Conservation (phyloP, 2,888 invertebrate genomes). For the Ophion obscuratus region DNA sequence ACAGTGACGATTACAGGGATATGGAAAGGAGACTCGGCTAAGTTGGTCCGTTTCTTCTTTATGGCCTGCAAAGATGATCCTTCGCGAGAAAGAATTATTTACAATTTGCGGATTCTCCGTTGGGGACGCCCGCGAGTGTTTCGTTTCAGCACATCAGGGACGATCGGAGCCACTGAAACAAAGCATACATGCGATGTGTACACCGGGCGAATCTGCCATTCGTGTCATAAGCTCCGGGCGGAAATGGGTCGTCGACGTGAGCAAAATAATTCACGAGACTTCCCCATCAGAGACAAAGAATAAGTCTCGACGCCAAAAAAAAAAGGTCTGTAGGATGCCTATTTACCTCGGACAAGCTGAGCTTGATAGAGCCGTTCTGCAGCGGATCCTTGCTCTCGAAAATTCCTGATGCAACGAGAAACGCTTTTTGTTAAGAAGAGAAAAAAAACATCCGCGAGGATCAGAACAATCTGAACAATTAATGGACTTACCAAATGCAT, state of each 20-base stretch:
- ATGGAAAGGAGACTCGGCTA: slow-evolving; percentile 62
- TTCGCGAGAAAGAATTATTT: slow-evolving; percentile 77
- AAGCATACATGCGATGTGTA: slow-evolving; percentile 71
- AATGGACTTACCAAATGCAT: slow-evolving; percentile 92
- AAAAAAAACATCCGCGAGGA: background rate
- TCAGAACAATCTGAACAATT: background rate
- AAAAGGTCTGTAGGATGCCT: background rate
- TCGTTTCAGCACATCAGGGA: slow-evolving; percentile 88
- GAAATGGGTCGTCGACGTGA: slow-evolving; percentile 50
- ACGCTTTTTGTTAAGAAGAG: slow-evolving; percentile 26
- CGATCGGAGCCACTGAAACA: slow-evolving; percentile 91
- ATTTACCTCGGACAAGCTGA: slow-evolving; percentile 92
- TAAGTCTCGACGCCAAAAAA: background rate
- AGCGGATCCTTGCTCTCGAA: slow-evolving; percentile 92
- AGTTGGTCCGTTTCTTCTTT: slow-evolving; percentile 71
- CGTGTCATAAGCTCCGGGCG: slow-evolving; percentile 43
- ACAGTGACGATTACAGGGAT: slow-evolving; percentile 52
- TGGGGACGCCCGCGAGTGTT: slow-evolving; percentile 7
- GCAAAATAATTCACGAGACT: slow-evolving; percentile 43
- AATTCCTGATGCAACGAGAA: slow-evolving; percentile 85
- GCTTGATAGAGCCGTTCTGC: slow-evolving; percentile 92
- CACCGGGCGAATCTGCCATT: slow-evolving; percentile 33
- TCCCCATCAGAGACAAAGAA: slow-evolving; percentile 7
- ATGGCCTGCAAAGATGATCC: slow-evolving; percentile 77
- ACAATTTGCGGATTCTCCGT: slow-evolving; percentile 70